Conservation (phyloP, 2,113 vertebrate genomes). For the Cyanistes caeruleus region DNA sequence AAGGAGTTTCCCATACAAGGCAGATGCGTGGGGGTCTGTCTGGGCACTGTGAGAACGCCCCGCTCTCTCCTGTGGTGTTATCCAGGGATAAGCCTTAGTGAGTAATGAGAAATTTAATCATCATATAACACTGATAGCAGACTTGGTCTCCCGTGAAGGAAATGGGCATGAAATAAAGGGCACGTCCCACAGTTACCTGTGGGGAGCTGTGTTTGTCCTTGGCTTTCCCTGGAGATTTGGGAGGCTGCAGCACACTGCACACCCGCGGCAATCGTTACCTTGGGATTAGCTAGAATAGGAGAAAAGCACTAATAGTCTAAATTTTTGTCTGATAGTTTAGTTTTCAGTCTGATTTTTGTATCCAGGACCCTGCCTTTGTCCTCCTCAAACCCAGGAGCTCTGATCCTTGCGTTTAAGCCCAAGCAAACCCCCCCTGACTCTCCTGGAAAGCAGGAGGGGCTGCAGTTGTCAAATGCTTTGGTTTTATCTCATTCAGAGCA, state of each 20-base stretch:
- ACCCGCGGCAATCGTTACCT: background rate
- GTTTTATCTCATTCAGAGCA: background rate
- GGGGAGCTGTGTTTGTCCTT: background rate
- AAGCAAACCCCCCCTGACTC: background rate
- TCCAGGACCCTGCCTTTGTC: background rate
- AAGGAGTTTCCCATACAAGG: background rate
- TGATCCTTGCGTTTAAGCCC: background rate
- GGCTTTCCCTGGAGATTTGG: background rate
- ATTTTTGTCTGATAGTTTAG: too few relatives aligned
- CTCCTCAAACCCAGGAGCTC: background rate
- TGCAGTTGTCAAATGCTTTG: background rate
- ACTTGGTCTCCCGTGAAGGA: background rate
- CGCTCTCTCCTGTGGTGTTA: background rate
- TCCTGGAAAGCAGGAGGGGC: background rate
- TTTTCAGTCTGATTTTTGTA: background rate
- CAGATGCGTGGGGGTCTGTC: background rate
- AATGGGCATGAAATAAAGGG: fast-evolving
- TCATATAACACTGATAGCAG: background rate
- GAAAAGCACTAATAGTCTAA: background rate
- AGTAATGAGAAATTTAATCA: background rate
- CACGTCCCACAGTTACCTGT: background rate
- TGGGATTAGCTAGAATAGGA: background rate
- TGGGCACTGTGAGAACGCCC: fast-evolving
- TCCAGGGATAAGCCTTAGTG: background rate
- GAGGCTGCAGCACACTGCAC: fast-evolving